These are phyloP conservation scores for Arctocebus calabarensis DNA, from an alignment of 2,797 vertebrate genomes.

Conservation along the genomic window DNA sequence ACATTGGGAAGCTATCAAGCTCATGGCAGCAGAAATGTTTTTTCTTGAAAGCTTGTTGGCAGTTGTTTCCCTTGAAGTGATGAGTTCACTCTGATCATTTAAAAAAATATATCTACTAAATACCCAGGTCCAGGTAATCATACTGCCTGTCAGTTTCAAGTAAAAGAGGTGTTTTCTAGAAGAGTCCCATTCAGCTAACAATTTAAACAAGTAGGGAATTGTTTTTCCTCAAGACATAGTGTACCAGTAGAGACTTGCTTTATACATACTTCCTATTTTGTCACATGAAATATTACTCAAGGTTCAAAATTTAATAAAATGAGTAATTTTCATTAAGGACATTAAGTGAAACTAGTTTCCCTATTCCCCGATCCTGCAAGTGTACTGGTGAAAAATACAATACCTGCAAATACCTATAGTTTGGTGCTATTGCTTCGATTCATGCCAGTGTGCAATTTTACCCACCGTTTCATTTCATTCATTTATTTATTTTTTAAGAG, in stretches of 20 bases:
- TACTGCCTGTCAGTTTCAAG: neutral
- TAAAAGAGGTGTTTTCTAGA: neutral
- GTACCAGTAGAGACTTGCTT: neutral
- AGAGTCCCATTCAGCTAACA: neutral
- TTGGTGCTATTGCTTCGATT: neutral
- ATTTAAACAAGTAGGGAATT: neutral
- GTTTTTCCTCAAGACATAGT: neutral
- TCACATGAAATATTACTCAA: neutral
- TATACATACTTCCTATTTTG: neutral
- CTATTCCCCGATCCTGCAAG: neutral
- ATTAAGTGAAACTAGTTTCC: neutral
- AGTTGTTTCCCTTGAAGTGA: neutral
- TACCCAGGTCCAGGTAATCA: neutral
- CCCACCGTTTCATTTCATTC: neutral
- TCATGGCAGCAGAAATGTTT: neutral
- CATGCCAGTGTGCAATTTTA: neutral
- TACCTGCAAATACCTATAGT: neutral
- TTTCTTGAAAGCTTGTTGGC: neutral
- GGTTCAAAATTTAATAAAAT: conserved; percentile 6
- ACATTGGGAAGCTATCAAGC: neutral
- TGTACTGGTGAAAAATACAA: neutral
- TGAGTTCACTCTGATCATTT: conserved; percentile 5
- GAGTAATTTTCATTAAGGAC: neutral
- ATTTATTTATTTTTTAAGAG: too few relatives aligned
- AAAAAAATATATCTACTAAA: conserved; percentile 19